phyloP scores from a whole-genome alignment of 1,140 invertebrate species.

The Hyphantria cunea region DNA sequence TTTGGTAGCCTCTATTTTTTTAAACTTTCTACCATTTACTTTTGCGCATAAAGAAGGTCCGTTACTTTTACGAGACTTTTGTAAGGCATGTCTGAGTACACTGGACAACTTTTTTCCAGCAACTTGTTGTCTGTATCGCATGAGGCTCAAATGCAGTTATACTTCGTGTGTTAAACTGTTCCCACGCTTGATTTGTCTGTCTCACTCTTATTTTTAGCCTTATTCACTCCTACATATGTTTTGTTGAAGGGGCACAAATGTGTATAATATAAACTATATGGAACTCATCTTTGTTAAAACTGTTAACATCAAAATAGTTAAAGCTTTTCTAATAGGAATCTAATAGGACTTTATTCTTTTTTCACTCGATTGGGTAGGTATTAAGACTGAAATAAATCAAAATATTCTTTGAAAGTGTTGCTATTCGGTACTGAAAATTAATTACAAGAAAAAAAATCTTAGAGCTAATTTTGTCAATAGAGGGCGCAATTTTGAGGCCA shows the following conservation, averaged over 20 bases:
- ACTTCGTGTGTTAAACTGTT: slow-evolving; percentile 41
- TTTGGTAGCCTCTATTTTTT: slow-evolving; percentile 9
- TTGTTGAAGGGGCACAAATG: slow-evolving; percentile 12
- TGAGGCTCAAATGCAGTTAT: slow-evolving; percentile 42
- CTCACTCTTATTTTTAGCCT: slow-evolving; percentile 35
- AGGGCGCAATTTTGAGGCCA: no score
- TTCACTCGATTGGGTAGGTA: no score
- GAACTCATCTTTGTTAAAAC: no score
- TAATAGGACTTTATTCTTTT: no score
- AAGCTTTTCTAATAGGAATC: no score
- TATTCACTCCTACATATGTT: slow-evolving; percentile 32
- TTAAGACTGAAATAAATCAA: no score
- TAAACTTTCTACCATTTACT: slow-evolving; percentile 11
- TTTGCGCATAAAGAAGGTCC: slow-evolving; percentile 19
- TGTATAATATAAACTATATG: no score
- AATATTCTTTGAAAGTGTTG: no score
- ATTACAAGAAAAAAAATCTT: no score
- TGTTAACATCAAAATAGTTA: no score
- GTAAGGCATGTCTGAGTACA: slow-evolving; percentile 40
- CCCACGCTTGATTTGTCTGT: slow-evolving; percentile 51
- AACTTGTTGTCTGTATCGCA: slow-evolving; percentile 42
- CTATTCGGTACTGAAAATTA: no score
- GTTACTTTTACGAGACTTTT: slow-evolving; percentile 41
- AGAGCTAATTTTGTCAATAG: no score
- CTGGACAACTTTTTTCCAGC: slow-evolving; percentile 46